These are phyloP conservation scores for Rhadinocentrus ornatus DNA, from an alignment of 2,797 vertebrate species.

Conservation along the genomic window DNA sequence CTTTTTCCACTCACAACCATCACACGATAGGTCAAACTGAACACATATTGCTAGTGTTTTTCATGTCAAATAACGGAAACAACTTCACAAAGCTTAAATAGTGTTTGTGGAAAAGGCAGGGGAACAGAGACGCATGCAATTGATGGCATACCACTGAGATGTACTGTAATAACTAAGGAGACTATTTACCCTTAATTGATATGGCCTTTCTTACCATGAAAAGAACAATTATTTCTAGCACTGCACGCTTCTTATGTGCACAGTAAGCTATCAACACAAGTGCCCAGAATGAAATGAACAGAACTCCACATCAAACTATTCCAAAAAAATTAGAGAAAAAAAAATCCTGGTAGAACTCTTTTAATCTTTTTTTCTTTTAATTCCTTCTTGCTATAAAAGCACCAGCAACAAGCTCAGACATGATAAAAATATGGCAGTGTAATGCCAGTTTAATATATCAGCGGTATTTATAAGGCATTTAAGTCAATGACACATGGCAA, in stretches of 20 bases:
- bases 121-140: conserved; percentile 63
- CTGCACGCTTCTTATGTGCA: conserved; percentile 80
- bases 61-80: conserved; percentile 67
- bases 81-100: conserved; percentile 76
- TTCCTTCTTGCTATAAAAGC: conserved; percentile 79
- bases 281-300: conserved; percentile 82
- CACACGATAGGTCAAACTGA: conserved; percentile 67
- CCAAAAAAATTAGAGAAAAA: conserved; percentile 43
- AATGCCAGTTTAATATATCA: conserved; percentile 85
- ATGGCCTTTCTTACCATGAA: conserved; percentile 87
- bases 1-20: conserved; percentile 36
- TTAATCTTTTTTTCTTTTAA: conserved; percentile 65
- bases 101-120: conserved; percentile 62
- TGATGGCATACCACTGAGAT: conserved; percentile 80
- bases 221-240: conserved; percentile 86
- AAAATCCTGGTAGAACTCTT: conserved; percentile 53
- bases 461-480: conserved; percentile 85
- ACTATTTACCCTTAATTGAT: conserved; percentile 88
- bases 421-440: conserved; percentile 79
- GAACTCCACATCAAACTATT: conserved; percentile 73
- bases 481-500: conserved; percentile 83
- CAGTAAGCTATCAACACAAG: conserved; percentile 84
- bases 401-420: conserved; percentile 78
- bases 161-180: conserved; percentile 84
- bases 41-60: conserved; percentile 59